These are phyloP conservation scores for Carpatolechia fugitivella DNA, from an alignment of 2,888 invertebrate genomes.

Conservation along the genomic window DNA sequence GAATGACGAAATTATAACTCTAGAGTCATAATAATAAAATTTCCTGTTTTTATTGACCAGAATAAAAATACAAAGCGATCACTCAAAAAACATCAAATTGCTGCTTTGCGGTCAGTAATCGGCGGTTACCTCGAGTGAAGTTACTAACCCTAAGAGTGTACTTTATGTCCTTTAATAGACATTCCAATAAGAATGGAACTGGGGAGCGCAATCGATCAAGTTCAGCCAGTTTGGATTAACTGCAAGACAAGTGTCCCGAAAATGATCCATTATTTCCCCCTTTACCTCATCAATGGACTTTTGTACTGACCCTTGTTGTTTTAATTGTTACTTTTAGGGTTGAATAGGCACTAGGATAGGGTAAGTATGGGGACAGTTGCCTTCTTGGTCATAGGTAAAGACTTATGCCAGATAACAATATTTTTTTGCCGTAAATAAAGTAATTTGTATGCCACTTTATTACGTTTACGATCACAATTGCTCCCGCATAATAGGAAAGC, in stretches of 20 bases:
- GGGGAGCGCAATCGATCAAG: conserved; percentile 53
- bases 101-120: conserved; percentile 52
- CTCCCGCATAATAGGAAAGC: too few species aligned
- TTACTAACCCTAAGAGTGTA: conserved; percentile 15
- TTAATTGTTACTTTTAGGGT: conserved; percentile 71
- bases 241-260: conserved; percentile 70
- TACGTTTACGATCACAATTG: too few species aligned
- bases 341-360: conserved; percentile 33
- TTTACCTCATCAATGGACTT: conserved; percentile 74
- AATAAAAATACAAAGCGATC: conserved; percentile 22
- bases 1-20: too few species aligned
- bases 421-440: too few species aligned
- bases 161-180: conserved; percentile 40
- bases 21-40: not conserved
- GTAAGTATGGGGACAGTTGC: too few species aligned
- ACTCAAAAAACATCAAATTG: conserved; percentile 52
- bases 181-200: conserved; percentile 38
- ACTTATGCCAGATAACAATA: too few species aligned
- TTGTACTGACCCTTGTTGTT: conserved; percentile 68
- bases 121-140: conserved; percentile 42
- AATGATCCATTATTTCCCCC: conserved; percentile 76
- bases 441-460: too few species aligned
- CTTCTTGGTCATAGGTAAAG: too few species aligned
- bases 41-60: conserved; percentile 1
- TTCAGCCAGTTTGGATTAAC: conserved; percentile 59